Evolutionary conservation across 2,113 vertebrate species (phyloP).

Genomic region (Psephotus haematonotus): DNA sequence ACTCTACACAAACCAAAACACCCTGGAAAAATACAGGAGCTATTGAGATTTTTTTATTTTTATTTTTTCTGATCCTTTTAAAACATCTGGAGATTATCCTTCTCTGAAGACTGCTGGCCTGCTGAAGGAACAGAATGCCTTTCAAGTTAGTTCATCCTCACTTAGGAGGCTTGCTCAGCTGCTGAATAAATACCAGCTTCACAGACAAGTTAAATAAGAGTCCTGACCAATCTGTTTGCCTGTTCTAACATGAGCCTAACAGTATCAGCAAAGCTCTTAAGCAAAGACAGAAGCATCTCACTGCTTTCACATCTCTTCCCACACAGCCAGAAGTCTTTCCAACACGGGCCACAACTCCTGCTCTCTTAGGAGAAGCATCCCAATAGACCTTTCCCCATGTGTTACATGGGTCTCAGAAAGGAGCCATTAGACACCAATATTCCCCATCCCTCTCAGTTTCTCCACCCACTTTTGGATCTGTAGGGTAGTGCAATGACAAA

Average conservation of each 20-base stretch:
- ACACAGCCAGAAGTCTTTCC: not conserved
- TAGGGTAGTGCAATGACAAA: not conserved
- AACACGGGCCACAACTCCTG: not conserved
- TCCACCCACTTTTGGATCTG: not conserved
- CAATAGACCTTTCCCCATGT: not conserved
- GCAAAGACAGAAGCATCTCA: not conserved
- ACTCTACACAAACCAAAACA: not conserved
- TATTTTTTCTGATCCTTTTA: not conserved
- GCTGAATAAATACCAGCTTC: conserved; percentile 2
- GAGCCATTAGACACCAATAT: not conserved
- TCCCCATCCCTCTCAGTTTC: not conserved
- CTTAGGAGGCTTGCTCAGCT: not conserved
- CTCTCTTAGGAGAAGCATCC: not conserved
- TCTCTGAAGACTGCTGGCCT: not conserved
- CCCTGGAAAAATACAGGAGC: not conserved
- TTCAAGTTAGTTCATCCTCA: conserved; percentile 22
- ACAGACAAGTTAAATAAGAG: not conserved
- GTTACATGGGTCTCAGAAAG: not conserved
- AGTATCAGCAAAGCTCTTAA: not conserved
- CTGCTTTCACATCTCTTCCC: not conserved
- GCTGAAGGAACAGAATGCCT: not conserved
- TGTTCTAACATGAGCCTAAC: not conserved
- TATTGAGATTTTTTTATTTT: not conserved
- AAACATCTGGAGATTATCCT: not conserved
- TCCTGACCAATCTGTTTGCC: not conserved